Evolutionary conservation across 2,113 vertebrate species (phyloP), one percentile per base, ranked within the genome.

Genomic region (Neodontobutis hainanensis): DNA sequence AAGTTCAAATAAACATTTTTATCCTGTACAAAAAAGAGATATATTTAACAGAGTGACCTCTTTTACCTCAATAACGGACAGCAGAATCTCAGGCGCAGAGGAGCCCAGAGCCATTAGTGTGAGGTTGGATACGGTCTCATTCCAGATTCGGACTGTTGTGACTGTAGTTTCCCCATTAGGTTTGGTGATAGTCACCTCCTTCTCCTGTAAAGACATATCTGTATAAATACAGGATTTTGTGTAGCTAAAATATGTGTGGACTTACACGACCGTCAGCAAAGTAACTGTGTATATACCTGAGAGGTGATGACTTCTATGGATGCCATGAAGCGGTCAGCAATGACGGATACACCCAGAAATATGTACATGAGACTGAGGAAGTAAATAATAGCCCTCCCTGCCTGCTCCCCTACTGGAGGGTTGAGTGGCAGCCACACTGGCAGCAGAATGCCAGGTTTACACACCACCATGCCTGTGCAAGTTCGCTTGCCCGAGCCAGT

Each of bases 231-330:
- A 40, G n/a, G 36, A 36, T 36, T 38, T n/a, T 55, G 35, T 55
- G 8, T 55, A 8, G 6, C 8, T 55, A 36, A 12, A n/a, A 12
- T 38, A 38, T 15, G 8, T 12, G 32, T 36, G 10, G 32, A 34
- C 11, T 40, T 40, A 40, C 38, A 14, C 34, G 7, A 46, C 12
- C 12, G 44, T 40, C 38, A 46, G 12, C 14, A 10, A 55, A 36
- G 36, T n/a, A 40, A 10, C 14, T 15, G 55, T 7, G 5, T 42
- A 16, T 47, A 0, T 88, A 98, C 97, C 88, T 98, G 96, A 10
- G 97, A 98, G 0, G 97, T 99, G 90, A 98, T 99, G 55, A 98
- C 96, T 88, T 99, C 97, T 11, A 98, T 98, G 77, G 97, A 95
- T 0, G 96, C 94, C 97, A 99, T 99, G 92, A 99, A 99, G 80